Conservation (phyloP, 2,888 invertebrate genomes). For the Aspidapion aeneum region DNA sequence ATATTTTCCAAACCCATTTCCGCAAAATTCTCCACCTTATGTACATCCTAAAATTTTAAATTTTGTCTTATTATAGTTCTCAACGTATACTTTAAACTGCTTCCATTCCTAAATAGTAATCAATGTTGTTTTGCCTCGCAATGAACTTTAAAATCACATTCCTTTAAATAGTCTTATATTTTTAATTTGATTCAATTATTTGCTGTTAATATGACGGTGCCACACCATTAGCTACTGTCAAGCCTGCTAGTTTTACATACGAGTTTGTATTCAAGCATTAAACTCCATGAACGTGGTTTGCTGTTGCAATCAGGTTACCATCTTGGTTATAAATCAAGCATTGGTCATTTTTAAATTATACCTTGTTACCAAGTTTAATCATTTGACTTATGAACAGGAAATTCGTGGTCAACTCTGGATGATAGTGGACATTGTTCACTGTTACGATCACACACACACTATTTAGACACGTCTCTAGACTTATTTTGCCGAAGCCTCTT, state of each 20-base stretch:
- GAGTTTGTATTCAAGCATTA: constrained; percentile 24
- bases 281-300: constrained; percentile 24
- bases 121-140: constrained; percentile 34
- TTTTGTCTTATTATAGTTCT: constrained; percentile 30
- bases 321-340: neutral
- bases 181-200: constrained; percentile 17
- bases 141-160: constrained; percentile 20
- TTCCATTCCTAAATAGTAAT: constrained; percentile 29
- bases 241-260: neutral
- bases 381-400: constrained; percentile 29
- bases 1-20: constrained; percentile 18
- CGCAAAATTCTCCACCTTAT: constrained; percentile 30
- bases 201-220: constrained; percentile 23
- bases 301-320: constrained; percentile 21
- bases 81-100: constrained; percentile 32
- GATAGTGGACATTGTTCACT: constrained; percentile 25
- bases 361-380: constrained; percentile 28
- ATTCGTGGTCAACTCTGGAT: constrained; percentile 30
- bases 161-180: neutral
- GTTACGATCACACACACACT: constrained; percentile 15
- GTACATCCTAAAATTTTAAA: constrained; percentile 34
- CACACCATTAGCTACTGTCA: constrained; percentile 14
- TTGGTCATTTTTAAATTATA: neutral
- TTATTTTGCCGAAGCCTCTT: constrained; percentile 25
- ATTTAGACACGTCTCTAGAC: constrained; percentile 22